Base-by-base conservation (phyloP, 2,888 invertebrate genomes). In the Drosophila silvestris region DNA sequence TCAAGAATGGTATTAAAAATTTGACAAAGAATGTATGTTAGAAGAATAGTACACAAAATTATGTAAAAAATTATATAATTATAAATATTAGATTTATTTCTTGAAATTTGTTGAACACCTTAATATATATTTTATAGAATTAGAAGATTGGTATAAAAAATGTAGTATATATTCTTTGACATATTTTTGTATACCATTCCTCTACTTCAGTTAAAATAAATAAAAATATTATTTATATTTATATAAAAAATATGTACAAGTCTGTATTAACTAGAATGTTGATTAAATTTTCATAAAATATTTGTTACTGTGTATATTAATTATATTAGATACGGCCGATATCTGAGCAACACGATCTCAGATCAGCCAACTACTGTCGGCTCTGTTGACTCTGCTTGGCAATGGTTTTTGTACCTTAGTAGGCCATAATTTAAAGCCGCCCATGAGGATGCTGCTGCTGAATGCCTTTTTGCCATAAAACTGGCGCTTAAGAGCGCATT, bases 401-500 rank as follows among this genome's bases (percentile, higher is more conserved):
- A 16, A 47, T 62, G 67, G 35, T 14, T 41, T 57, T 32, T 44
- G 57, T 54, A 41, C 57, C 41, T 47, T 41, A 66, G 79, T 86
- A 76, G 83, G 84, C 86, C 81, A 85, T 88, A 70, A 80, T 74
- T 90, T 85, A 85, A 75, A 59, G 78, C 66, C 72, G 61, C 56
- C 67, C 61, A 58, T 33, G 65, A 78, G 68, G 65, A 51, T 76
- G 72, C 67, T 51, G 70, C 58, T 39, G 50, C 44, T 35, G 58
- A 59, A 39, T 82, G 61, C 58, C 26, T 56, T 19, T 41, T 61
- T 68, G 80, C 77, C 66, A 83, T 83, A 81, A 86, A 86, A 86
- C 82, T 89, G 86, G 90, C 89, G 90, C 86, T 86, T 90, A 90
- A 86, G 70, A 76, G 86, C 76, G 57, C 86, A 70, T 76, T 83